phyloP scores from a whole-genome alignment of 2,113 vertebrate species.

The Toxotes jaculatrix region DNA sequence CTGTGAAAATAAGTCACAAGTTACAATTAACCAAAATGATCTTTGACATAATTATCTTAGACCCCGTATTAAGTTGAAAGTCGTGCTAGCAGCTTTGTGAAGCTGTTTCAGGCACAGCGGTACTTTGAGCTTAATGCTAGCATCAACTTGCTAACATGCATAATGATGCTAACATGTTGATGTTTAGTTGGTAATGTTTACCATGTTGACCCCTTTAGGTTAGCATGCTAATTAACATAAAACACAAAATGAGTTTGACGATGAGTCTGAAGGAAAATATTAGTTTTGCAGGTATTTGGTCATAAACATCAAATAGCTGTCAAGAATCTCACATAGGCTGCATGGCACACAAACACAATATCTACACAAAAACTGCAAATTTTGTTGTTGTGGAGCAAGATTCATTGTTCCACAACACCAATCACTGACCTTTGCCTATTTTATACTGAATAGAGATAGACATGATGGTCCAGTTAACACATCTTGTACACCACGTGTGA shows the following conservation, averaged over 20 bases:
- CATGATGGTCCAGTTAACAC: conserved; percentile 37
- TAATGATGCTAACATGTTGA: neutral
- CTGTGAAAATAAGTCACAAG: neutral
- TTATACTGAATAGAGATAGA: conserved; percentile 6
- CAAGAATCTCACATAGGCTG: too few relatives aligned
- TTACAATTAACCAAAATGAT: neutral
- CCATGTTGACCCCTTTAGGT: neutral
- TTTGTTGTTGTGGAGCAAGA: neutral
- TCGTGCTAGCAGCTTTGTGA: neutral
- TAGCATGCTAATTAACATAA: too few relatives aligned
- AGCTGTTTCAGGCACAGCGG: too few relatives aligned
- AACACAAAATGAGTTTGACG: too few relatives aligned
- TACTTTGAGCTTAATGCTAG: too few relatives aligned
- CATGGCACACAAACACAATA: too few relatives aligned
- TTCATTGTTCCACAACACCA: neutral
- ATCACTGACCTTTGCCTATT: conserved; percentile 9
- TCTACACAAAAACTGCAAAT: conserved; percentile 6
- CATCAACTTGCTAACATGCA: neutral
- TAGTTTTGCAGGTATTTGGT: neutral
- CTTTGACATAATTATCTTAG: neutral
- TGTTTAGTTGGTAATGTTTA: neutral
- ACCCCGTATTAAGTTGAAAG: neutral
- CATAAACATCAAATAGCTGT: neutral
- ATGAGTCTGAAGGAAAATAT: too few relatives aligned
- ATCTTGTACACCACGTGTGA: conserved; percentile 26